These are phyloP conservation scores for Hippocampus zosterae DNA, from an alignment of 2,113 vertebrate genomes.

Conservation along the genomic window DNA sequence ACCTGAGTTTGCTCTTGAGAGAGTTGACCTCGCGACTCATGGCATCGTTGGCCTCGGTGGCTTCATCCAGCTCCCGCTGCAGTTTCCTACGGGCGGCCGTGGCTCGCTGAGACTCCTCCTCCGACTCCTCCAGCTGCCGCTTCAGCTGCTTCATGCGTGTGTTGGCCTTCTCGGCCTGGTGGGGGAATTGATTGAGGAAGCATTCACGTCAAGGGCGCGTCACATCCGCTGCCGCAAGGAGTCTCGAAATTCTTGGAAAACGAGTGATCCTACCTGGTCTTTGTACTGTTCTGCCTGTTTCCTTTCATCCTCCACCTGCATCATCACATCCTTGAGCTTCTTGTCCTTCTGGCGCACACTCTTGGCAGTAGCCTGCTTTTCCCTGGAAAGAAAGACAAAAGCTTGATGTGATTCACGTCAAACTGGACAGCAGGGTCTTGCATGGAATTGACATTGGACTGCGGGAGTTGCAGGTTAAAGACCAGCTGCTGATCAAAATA, in stretches of 20 bases:
- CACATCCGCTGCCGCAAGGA: neutral
- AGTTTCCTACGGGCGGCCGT: conserved; percentile 90
- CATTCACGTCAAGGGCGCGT: neutral
- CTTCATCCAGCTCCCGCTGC: conserved; percentile 93
- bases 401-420: neutral
- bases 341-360: conserved; percentile 88
- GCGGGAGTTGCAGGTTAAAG: neutral
- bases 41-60: conserved; percentile 82
- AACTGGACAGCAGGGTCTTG: neutral
- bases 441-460: no score
- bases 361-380: conserved; percentile 82
- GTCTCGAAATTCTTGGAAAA: neutral
- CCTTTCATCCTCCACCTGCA: conserved; percentile 89
- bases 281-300: conserved; percentile 92
- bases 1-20: conserved; percentile 70
- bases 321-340: conserved; percentile 86
- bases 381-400: conserved; percentile 64
- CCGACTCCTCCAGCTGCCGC: conserved; percentile 90
- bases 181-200: neutral
- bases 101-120: conserved; percentile 91
- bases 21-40: conserved; percentile 73
- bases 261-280: conserved; percentile 80
- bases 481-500: neutral
- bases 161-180: conserved; percentile 83
- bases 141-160: conserved; percentile 87